Percentiles rank a stretch among this genome's conserved stretches.
Evolutionary conservation across 2,113 vertebrate species (phyloP).

Genomic region (Brachyhypopomus occidentalis): DNA sequence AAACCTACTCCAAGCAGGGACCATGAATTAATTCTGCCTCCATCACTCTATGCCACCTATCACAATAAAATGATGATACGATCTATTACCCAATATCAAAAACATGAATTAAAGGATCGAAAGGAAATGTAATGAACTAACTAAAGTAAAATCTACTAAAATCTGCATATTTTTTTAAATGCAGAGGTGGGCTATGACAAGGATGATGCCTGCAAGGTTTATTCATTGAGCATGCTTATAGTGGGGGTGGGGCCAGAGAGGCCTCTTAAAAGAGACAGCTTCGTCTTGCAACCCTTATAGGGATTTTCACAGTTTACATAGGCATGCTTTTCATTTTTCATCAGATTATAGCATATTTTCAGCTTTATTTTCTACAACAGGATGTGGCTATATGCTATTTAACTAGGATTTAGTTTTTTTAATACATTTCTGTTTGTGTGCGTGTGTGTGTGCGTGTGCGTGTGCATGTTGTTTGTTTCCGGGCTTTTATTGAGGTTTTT

Average conservation of each 20-base stretch:
- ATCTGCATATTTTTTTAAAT: constrained; percentile 30
- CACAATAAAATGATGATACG: neutral
- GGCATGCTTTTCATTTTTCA: constrained; percentile 70
- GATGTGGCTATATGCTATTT: constrained; percentile 72
- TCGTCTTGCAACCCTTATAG: constrained; percentile 62
- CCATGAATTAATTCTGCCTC: constrained; percentile 58
- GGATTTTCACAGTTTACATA: constrained; percentile 68
- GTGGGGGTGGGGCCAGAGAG: constrained; percentile 47
- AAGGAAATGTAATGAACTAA: neutral
- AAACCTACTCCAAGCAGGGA: constrained; percentile 65
- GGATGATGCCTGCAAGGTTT: constrained; percentile 28
- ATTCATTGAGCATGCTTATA: neutral
- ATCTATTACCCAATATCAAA: neutral
- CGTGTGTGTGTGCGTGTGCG: too few relatives aligned
- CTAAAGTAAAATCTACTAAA: neutral
- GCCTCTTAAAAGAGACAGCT: constrained; percentile 51
- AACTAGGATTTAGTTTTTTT: constrained; percentile 71
- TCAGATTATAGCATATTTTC: constrained; percentile 65
- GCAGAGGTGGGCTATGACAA: constrained; percentile 46
- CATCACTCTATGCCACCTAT: neutral
- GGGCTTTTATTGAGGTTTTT: constrained; percentile 67
- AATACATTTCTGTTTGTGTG: constrained; percentile 60
- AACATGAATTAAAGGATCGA: neutral
- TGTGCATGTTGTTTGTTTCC: too few relatives aligned
- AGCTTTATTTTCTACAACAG: constrained; percentile 72